phyloP scores from a whole-genome alignment of 2,113 vertebrate genomes.

The Cromileptes altivelis region DNA sequence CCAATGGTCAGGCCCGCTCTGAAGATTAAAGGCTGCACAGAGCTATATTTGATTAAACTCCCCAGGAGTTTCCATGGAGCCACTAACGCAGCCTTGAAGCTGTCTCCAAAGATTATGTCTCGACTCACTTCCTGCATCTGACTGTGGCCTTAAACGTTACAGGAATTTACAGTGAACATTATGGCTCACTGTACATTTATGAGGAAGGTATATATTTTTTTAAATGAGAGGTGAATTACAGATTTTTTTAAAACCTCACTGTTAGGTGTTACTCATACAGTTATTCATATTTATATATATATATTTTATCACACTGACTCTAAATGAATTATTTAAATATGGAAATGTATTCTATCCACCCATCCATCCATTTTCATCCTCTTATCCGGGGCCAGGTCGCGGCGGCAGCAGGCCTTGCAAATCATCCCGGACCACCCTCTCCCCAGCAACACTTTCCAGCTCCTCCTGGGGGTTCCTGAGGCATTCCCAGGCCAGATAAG shows the following conservation, averaged over 20 bases:
- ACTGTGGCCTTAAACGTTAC: not conserved
- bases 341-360: not conserved
- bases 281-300: too few species aligned
- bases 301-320: not conserved
- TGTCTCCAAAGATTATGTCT: slow-evolving; percentile 49
- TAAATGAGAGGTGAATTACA: not conserved
- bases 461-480: too few species aligned
- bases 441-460: too few species aligned
- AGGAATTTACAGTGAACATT: not conserved
- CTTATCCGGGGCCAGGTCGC: too few species aligned
- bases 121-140: slow-evolving; percentile 32
- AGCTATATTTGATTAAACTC: slow-evolving; percentile 72
- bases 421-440: too few species aligned
- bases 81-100: slow-evolving; percentile 42
- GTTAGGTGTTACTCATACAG: not conserved
- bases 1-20: slow-evolving; percentile 37
- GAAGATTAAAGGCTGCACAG: slow-evolving; percentile 69
- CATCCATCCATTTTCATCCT: too few species aligned
- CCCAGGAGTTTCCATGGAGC: slow-evolving; percentile 64
- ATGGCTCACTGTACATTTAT: not conserved
- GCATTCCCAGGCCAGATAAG: too few species aligned
- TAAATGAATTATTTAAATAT: not conserved
- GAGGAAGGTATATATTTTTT: not conserved
- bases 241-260: not conserved
- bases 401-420: too few species aligned